phyloP scores from a whole-genome alignment of 2,797 vertebrate genomes.

The Morus bassanus region DNA sequence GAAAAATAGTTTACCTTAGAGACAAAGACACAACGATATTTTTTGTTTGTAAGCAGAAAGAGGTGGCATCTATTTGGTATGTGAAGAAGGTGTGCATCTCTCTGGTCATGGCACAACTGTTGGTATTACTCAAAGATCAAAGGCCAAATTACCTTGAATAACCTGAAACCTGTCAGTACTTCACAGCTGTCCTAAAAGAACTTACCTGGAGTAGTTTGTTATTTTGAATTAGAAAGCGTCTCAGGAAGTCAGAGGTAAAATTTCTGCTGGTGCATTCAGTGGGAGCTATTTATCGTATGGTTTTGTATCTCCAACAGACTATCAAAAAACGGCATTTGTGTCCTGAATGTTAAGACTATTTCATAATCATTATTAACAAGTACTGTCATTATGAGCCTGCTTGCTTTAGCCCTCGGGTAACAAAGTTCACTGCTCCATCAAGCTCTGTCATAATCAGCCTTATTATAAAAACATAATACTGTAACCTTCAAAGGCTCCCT shows the following conservation, averaged over 20 bases:
- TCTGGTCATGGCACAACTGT: not conserved
- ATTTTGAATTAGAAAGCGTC: not conserved
- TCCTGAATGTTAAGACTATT: constrained; percentile 30
- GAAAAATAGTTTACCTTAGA: not conserved
- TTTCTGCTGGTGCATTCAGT: not conserved
- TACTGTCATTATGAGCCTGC: not conserved
- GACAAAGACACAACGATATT: not conserved
- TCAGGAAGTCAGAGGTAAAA: not conserved
- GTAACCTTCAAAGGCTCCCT: constrained; percentile 63
- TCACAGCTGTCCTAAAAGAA: not conserved
- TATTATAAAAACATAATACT: constrained; percentile 66
- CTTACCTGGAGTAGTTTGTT: not conserved
- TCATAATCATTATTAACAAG: constrained; percentile 32
- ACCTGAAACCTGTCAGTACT: not conserved
- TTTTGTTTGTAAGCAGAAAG: not conserved
- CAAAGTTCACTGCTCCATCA: constrained; percentile 42
- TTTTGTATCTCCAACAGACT: not conserved
- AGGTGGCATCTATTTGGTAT: not conserved
- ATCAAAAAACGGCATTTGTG: not conserved
- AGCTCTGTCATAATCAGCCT: constrained; percentile 49
- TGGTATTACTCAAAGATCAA: not conserved
- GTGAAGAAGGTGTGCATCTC: not conserved
- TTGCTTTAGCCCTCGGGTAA: constrained; percentile 49
- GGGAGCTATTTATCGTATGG: not conserved
- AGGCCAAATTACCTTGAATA: not conserved